Evolutionary conservation across 2,888 invertebrate species (phyloP).

Genomic region (Euphydryas editha): DNA sequence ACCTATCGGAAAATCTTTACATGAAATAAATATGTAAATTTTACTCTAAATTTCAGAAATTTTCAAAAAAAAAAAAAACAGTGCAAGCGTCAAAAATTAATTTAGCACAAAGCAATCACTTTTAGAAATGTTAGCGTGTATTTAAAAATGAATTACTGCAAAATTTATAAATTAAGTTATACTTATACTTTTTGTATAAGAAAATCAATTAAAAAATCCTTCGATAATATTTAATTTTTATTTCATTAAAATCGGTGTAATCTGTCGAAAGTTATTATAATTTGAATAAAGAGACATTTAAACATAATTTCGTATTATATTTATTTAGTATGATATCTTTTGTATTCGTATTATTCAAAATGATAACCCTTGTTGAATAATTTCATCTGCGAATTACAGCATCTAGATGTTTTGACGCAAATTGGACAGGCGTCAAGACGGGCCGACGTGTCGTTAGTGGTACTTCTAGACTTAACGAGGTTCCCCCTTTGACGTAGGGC

Average conservation of each 20-base stretch:
- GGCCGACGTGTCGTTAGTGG: slow-evolving; percentile 56
- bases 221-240: no score
- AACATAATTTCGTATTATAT: not conserved
- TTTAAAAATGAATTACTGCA: no score
- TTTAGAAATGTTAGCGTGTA: no score
- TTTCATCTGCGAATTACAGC: slow-evolving; percentile 37
- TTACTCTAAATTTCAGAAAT: not conserved
- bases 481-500: slow-evolving; percentile 56
- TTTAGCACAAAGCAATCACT: no score
- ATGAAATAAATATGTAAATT: not conserved
- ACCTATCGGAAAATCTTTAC: not conserved
- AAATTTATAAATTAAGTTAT: no score
- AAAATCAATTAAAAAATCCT: no score
- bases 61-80: not conserved
- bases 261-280: no score
- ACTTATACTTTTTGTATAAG: no score
- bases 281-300: no score
- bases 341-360: not conserved
- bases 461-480: slow-evolving; percentile 67
- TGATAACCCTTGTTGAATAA: slow-evolving; percentile 33
- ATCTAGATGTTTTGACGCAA: slow-evolving; percentile 61
- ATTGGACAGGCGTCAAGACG: slow-evolving; percentile 71
- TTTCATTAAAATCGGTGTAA: no score
- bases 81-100: no score
- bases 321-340: not conserved